phyloP scores from a whole-genome alignment of 2,797 vertebrate species.

The Falco columbarius region DNA sequence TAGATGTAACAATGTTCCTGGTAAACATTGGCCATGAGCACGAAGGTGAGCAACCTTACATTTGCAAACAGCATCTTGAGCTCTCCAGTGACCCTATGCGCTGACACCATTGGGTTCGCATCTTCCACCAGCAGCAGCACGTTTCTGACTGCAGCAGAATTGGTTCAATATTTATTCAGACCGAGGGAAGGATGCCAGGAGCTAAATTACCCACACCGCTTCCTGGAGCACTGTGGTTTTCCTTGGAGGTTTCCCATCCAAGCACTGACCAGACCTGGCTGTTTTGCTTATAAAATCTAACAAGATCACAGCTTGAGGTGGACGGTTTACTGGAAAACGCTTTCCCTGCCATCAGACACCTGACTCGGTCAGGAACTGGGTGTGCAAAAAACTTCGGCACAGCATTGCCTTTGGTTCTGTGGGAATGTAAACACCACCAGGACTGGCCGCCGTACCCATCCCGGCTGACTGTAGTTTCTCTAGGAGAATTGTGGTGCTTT shows the following conservation, averaged over 20 bases:
- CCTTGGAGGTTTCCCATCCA: conserved; percentile 41
- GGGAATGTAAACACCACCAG: conserved; percentile 21
- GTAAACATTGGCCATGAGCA: background rate
- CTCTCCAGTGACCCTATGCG: background rate
- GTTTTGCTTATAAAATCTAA: background rate
- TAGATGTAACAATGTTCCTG: rapidly evolving
- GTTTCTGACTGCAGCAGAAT: background rate
- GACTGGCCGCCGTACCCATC: background rate
- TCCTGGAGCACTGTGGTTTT: conserved; percentile 30
- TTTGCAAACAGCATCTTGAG: background rate
- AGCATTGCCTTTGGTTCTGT: background rate
- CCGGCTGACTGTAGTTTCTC: background rate
- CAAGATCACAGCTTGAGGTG: background rate
- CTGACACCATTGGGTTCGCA: conserved; percentile 3
- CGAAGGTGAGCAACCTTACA: background rate
- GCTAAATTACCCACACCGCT: background rate
- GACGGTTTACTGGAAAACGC: background rate
- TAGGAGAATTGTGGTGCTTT: background rate
- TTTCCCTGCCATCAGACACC: background rate
- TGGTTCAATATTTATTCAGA: conserved; percentile 39
- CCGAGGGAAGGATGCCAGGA: background rate
- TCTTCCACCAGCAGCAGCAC: background rate
- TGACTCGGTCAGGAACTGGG: background rate
- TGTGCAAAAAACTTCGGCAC: background rate
- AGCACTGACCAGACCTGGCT: background rate